These are phyloP conservation scores for Ypsolopha scabrella DNA, from an alignment of 2,888 invertebrate species.

Conservation along the genomic window DNA sequence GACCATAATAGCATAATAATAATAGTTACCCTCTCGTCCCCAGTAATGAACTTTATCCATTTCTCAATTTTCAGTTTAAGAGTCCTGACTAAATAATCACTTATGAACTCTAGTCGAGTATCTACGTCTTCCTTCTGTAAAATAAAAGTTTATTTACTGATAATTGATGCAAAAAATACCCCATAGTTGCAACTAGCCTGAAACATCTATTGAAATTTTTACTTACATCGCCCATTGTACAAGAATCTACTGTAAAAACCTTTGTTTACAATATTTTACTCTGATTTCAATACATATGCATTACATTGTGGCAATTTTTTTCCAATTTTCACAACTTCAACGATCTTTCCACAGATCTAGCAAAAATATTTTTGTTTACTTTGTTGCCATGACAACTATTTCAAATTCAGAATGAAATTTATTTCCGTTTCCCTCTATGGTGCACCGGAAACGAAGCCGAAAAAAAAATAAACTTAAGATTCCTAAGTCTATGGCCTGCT, in stretches of 20 bases:
- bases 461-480: too few species aligned
- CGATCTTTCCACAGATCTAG: neutral
- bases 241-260: neutral
- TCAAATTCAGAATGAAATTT: constrained; percentile 5
- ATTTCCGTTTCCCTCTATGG: neutral
- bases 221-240: constrained; percentile 44
- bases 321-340: neutral
- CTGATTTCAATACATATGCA: neutral
- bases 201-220: too few species aligned
- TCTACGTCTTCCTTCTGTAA: constrained; percentile 68
- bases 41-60: constrained; percentile 87
- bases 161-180: neutral
- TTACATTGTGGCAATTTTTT: neutral
- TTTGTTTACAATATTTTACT: too few species aligned
- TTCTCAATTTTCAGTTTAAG: constrained; percentile 87
- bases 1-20: neutral
- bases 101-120: constrained; percentile 81
- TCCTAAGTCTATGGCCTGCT: too few species aligned
- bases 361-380: constrained; percentile 7
- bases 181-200: neutral
- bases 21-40: constrained; percentile 74
- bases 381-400: constrained; percentile 6
- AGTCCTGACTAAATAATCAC: constrained; percentile 78
- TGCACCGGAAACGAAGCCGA: too few species aligned
- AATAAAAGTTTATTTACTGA: constrained; percentile 3